Conservation (phyloP, 2,113 vertebrate genomes). For the Chelonoidis abingdonii region DNA sequence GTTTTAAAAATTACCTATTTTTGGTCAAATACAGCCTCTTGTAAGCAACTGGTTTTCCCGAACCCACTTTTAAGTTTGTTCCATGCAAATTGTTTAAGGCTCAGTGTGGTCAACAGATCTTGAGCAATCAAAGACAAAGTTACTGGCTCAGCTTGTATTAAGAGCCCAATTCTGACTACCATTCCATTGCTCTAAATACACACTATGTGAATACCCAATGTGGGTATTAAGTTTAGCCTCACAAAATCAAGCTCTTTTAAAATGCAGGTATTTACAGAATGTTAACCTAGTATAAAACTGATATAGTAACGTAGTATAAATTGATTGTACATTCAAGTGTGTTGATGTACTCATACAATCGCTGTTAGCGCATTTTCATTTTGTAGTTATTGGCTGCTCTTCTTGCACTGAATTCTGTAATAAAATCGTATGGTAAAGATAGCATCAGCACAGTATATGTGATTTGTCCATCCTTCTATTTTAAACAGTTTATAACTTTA, state of each 20-base stretch:
- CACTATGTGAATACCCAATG: fast-evolving
- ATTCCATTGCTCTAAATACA: neutral
- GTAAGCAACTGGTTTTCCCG: neutral
- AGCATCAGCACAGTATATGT: neutral
- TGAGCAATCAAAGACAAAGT: neutral
- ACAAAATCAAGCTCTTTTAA: neutral
- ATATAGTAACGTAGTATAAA: neutral
- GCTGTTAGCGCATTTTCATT: neutral
- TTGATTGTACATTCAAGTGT: fast-evolving
- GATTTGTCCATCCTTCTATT: neutral
- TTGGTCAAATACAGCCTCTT: neutral
- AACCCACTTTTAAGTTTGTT: neutral
- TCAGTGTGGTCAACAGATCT: neutral
- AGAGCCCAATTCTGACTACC: neutral
- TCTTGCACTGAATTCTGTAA: too few species aligned
- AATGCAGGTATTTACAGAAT: neutral
- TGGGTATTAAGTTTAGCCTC: neutral
- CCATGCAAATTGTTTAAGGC: neutral
- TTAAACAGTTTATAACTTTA: neutral
- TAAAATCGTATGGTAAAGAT: neutral
- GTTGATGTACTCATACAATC: neutral
- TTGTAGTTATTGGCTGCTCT: neutral
- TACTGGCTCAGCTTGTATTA: neutral
- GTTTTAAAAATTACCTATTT: neutral
- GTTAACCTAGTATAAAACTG: neutral